Evolutionary conservation across 2,888 invertebrate genomes (phyloP).

Genomic region (Eudemis profundana): DNA sequence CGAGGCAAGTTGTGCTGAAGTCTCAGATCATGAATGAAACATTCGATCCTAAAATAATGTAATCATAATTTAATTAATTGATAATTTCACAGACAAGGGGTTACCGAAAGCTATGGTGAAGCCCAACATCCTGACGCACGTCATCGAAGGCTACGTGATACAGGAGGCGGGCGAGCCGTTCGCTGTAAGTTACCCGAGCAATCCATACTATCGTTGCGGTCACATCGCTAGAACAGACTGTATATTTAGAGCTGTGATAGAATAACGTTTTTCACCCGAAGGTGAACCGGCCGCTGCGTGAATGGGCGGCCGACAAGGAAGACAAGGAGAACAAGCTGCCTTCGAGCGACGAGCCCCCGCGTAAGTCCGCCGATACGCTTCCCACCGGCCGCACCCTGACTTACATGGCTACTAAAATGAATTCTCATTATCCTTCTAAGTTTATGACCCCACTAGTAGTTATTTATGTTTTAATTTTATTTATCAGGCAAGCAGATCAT

Average conservation of each 20-base stretch:
- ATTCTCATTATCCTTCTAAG: slow-evolving; percentile 11
- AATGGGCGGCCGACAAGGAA: slow-evolving; percentile 72
- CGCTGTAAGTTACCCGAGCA: slow-evolving; percentile 86
- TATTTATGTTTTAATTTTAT: slow-evolving; percentile 36
- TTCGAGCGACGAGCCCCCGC: slow-evolving; percentile 90
- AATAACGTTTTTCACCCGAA: slow-evolving; percentile 65
- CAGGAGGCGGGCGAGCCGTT: slow-evolving; percentile 97
- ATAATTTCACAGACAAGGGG: slow-evolving; percentile 80
- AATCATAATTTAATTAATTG: too few relatives aligned
- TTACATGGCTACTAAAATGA: neutral
- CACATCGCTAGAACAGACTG: slow-evolving; percentile 19
- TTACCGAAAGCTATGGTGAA: slow-evolving; percentile 97
- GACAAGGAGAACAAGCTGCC: slow-evolving; percentile 84
- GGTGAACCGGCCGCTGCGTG: slow-evolving; percentile 79
- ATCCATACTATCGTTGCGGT: neutral
- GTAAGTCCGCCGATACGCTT: slow-evolving; percentile 82
- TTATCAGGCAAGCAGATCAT: slow-evolving; percentile 45
- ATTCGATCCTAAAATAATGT: too few relatives aligned
- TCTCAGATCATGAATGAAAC: too few relatives aligned
- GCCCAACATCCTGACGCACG: slow-evolving; percentile 97
- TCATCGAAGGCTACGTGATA: slow-evolving; percentile 98
- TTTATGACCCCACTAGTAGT: slow-evolving; percentile 20
- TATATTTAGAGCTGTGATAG: slow-evolving; percentile 41
- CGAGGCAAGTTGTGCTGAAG: too few relatives aligned
- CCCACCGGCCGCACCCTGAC: neutral